Evolutionary conservation across 1,140 invertebrate genomes (phyloP).

Genomic region (Drosophila melanica): DNA sequence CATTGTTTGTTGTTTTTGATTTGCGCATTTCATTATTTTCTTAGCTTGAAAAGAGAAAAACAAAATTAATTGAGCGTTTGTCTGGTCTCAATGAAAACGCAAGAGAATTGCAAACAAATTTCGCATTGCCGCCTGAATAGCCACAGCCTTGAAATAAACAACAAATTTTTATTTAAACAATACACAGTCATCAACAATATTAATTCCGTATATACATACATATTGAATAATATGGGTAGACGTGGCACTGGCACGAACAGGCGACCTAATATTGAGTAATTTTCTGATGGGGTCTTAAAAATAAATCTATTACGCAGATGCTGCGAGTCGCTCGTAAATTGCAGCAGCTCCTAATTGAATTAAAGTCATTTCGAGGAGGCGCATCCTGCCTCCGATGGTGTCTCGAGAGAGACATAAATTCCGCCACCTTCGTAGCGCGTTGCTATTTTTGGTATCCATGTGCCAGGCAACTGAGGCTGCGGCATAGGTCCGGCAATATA

Average conservation of each 20-base stretch:
- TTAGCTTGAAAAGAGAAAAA: conserved; percentile 2
- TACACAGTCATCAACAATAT: conserved; percentile 27
- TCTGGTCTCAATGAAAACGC: conserved; percentile 35
- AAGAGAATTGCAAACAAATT: conserved; percentile 60
- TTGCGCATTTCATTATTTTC: conserved; percentile 20
- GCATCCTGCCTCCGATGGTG: conserved; percentile 55
- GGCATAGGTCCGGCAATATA: conserved; percentile 30
- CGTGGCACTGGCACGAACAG: conserved; percentile 33
- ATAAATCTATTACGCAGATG: conserved; percentile 62
- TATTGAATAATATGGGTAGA: conserved; percentile 17
- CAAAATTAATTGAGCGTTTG: conserved; percentile 44
- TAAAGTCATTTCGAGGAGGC: conserved; percentile 55
- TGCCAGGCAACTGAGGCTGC: conserved; percentile 6
- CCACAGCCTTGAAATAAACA: conserved; percentile 53
- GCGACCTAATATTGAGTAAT: conserved; percentile 73
- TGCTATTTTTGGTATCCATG: conserved; percentile 55
- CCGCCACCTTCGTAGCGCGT: conserved; percentile 54
- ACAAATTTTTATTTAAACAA: conserved; percentile 37
- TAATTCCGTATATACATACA: conserved; percentile 35
- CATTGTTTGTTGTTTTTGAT: conserved; percentile 18
- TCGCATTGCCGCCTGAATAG: conserved; percentile 61
- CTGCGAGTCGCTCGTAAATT: conserved; percentile 54
- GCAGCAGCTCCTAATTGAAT: conserved; percentile 76
- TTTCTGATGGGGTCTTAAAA: conserved; percentile 56
- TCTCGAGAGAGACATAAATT: conserved; percentile 58